Percentiles rank a stretch among this genome's conserved stretches.
Conservation (phyloP, 1,140 invertebrate species). For the Solenopsis fugax region DNA sequence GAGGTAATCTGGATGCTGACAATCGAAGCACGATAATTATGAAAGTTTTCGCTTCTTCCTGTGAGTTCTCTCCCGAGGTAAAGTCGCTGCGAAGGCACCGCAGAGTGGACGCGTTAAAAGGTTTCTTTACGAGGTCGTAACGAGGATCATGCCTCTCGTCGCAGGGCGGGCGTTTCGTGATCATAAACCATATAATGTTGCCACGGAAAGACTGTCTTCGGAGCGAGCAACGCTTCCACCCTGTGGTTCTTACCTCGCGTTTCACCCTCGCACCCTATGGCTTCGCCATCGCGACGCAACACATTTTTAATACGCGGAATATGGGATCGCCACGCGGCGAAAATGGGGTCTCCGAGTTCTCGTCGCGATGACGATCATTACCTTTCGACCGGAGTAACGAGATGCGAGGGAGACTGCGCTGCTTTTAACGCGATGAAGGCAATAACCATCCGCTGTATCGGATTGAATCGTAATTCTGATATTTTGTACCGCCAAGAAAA, state of each 20-base stretch:
- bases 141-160: conserved; percentile 73
- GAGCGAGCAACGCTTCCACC: conserved; percentile 10
- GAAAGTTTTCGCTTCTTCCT: not conserved
- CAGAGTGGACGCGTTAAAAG: conserved; percentile 76
- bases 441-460: conserved; percentile 30
- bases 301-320: conserved; percentile 70
- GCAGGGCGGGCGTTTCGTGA: conserved; percentile 64
- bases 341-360: conserved; percentile 54
- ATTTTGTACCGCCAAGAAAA: not conserved
- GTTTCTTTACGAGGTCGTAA: conserved; percentile 81
- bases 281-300: conserved; percentile 48
- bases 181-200: conserved; percentile 77
- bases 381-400: conserved; percentile 23
- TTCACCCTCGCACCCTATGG: not conserved
- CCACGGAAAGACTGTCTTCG: conserved; percentile 43
- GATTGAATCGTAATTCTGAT: not conserved
- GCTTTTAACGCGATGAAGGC: conserved; percentile 39
- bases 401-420: conserved; percentile 33
- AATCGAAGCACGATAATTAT: conserved; percentile 2
- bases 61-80: not conserved
- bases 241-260: not conserved
- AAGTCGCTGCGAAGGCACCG: conserved; percentile 35
- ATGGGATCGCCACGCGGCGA: not conserved
- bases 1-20: not conserved
- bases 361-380: conserved; percentile 43